Conservation (phyloP, 1,140 invertebrate genomes). For the Sitobion miscanthi region DNA sequence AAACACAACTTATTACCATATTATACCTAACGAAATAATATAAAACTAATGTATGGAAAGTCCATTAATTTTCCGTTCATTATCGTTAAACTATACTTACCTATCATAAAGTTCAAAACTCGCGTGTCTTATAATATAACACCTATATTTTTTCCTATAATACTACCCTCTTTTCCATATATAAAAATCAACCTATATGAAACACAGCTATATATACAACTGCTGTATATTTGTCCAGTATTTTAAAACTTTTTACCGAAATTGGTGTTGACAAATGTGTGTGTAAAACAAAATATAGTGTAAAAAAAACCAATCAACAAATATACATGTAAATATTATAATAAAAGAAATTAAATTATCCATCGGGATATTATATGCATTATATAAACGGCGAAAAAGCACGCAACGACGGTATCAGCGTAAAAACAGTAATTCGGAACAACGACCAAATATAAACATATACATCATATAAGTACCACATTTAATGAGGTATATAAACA, state of each 20-base stretch:
- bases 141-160: neutral
- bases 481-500: neutral
- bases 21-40: neutral
- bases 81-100: neutral
- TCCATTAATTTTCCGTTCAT: neutral
- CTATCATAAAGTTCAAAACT: neutral
- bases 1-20: too few species aligned
- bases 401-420: neutral
- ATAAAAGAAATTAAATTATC: constrained; percentile 17
- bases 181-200: neutral
- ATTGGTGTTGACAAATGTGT: neutral
- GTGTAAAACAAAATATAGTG: neutral
- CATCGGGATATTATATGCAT: neutral
- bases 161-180: neutral
- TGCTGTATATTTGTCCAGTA: too few species aligned
- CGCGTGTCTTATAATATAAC: neutral
- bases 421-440: neutral
- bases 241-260: too few species aligned
- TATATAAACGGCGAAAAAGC: neutral
- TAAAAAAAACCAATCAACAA: neutral
- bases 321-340: neutral
- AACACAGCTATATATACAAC: neutral
- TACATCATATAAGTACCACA: too few species aligned
- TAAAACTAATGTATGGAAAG: neutral
- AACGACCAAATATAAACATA: neutral